Percentiles rank a stretch among this genome's conserved stretches.
phyloP scores from a whole-genome alignment of 1,140 invertebrate species.

The Aphelenchoides avenae region DNA sequence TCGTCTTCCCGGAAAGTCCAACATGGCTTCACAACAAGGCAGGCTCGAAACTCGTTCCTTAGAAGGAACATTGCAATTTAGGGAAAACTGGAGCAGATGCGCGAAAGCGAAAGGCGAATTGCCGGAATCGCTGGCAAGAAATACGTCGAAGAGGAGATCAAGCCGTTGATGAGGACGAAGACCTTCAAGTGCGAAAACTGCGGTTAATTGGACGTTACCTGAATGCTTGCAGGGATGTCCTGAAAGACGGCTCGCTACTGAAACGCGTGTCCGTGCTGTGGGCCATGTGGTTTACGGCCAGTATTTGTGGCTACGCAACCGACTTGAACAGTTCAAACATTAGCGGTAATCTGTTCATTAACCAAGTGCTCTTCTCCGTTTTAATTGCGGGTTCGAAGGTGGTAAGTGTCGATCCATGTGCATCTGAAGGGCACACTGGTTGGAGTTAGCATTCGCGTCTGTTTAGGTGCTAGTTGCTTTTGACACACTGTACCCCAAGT shows the following conservation, averaged over 20 bases:
- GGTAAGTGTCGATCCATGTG: slow-evolving; percentile 18
- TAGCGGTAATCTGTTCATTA: slow-evolving; percentile 51
- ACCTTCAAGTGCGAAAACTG: slow-evolving; percentile 29
- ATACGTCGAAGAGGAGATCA: slow-evolving; percentile 40
- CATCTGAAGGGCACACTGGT: neutral
- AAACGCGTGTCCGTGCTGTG: slow-evolving; percentile 36
- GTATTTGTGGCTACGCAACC: slow-evolving; percentile 55
- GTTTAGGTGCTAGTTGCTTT: slow-evolving; percentile 39
- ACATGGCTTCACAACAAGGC: slow-evolving; percentile 50
- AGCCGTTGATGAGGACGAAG: slow-evolving; percentile 43
- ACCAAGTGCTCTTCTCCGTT: slow-evolving; percentile 54
- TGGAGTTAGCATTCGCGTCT: neutral
- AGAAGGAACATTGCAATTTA: slow-evolving; percentile 19
- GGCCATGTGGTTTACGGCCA: slow-evolving; percentile 51
- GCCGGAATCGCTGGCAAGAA: slow-evolving; percentile 48
- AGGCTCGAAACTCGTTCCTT: neutral
- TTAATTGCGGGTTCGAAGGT: slow-evolving; percentile 56
- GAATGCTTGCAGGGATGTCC: slow-evolving; percentile 29
- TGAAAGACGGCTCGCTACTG: slow-evolving; percentile 34
- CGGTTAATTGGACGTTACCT: neutral
- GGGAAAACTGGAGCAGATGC: slow-evolving; percentile 53
- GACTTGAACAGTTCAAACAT: slow-evolving; percentile 55
- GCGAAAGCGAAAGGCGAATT: slow-evolving; percentile 46
- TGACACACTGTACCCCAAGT: slow-evolving; percentile 37
- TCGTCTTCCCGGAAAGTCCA: slow-evolving; percentile 56